Evolutionary conservation across 2,888 invertebrate genomes (phyloP).

Genomic region (Tortrix viridana): DNA sequence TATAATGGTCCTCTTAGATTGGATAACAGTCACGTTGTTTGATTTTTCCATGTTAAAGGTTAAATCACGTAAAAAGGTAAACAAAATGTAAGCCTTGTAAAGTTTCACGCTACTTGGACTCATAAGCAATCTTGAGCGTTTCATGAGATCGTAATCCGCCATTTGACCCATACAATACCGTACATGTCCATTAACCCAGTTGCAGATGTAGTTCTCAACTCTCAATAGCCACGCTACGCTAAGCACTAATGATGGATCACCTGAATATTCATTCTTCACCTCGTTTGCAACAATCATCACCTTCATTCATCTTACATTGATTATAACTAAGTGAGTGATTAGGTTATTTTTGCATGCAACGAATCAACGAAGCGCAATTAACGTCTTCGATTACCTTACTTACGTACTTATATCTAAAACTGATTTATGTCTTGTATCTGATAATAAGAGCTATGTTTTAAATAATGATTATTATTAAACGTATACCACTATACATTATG

Average conservation of each 20-base stretch:
- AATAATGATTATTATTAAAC: no score
- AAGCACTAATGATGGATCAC: constrained; percentile 46
- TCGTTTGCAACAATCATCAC: constrained; percentile 31
- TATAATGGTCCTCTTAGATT: no score
- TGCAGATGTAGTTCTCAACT: constrained; percentile 46
- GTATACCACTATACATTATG: no score
- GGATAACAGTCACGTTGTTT: no score
- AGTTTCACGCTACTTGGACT: no score
- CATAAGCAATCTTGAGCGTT: constrained; percentile 1
- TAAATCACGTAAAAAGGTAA: no score
- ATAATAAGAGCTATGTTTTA: no score
- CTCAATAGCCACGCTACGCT: constrained; percentile 36
- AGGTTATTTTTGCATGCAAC: constrained; percentile 11
- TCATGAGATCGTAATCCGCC: constrained; percentile 21
- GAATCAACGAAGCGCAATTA: constrained; percentile 18
- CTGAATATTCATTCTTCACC: constrained; percentile 25
- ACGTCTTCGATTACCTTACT: constrained; percentile 4
- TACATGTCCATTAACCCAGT: constrained; percentile 65
- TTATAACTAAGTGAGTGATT: constrained; percentile 15
- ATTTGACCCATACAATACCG: constrained; percentile 47
- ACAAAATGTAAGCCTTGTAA: neutral
- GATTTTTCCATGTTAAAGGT: no score
- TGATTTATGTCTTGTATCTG: neutral
- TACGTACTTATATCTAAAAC: neutral
- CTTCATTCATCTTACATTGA: constrained; percentile 12